phyloP scores from a whole-genome alignment of 1,140 invertebrate genomes.

The Pachypsylla venusta region DNA sequence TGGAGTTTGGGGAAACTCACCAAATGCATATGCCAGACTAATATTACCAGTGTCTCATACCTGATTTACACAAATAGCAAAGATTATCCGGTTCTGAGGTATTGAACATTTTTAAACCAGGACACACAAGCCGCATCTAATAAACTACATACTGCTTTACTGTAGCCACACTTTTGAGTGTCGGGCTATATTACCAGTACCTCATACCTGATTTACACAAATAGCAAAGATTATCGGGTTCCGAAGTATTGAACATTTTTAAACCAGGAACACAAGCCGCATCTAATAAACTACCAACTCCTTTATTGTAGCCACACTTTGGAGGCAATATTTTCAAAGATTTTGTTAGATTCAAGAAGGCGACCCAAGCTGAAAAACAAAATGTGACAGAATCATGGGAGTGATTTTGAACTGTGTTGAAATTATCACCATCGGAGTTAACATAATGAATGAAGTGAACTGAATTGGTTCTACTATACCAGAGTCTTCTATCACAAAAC shows the following conservation, averaged over 20 bases:
- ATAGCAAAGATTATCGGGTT: neutral
- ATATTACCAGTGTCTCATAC: no score
- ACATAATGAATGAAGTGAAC: no score
- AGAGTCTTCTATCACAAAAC: no score
- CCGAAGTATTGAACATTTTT: neutral
- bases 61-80: constrained; percentile 2
- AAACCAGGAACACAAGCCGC: neutral
- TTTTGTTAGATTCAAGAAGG: neutral
- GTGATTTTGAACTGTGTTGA: no score
- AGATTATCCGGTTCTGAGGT: neutral
- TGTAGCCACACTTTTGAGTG: constrained; percentile 1
- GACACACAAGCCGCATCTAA: neutral
- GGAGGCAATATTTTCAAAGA: neutral
- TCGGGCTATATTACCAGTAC: no score
- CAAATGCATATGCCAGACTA: no score
- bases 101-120: neutral
- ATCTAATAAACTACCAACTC: neutral
- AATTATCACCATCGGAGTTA: no score
- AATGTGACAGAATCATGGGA: no score
- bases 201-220: neutral
- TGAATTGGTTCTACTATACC: no score
- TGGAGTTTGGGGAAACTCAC: no score
- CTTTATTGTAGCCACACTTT: neutral
- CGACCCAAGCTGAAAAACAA: neutral
- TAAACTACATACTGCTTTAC: neutral